A percentile compares a stretch with the other conserved stretches of the same genome.
Evolutionary conservation across 2,888 invertebrate genomes (phyloP).

Genomic region (Acleris emargana): DNA sequence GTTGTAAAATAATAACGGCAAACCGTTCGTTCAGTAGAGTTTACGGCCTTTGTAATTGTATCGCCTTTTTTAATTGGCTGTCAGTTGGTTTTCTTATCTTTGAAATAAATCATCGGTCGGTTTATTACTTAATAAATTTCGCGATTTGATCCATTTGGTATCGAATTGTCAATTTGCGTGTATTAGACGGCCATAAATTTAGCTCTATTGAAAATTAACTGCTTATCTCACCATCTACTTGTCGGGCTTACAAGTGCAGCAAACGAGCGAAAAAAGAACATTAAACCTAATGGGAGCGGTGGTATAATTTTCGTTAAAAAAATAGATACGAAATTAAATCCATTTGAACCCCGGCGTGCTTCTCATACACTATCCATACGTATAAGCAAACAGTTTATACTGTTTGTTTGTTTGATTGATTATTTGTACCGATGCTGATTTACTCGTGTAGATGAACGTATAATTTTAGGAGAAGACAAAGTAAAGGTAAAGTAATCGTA

Average conservation of each 20-base stretch:
- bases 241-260: too few species aligned
- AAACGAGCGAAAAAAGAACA: too few species aligned
- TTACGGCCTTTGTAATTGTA: background rate
- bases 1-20: background rate
- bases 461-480: too few species aligned
- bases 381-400: too few species aligned
- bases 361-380: too few species aligned
- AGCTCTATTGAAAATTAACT: background rate
- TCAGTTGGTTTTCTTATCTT: background rate
- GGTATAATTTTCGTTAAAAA: too few species aligned
- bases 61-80: background rate
- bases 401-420: too few species aligned
- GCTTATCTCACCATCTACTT: background rate
- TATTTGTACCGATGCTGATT: too few species aligned
- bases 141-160: background rate
- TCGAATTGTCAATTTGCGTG: background rate
- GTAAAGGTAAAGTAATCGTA: constrained; percentile 6
- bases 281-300: too few species aligned
- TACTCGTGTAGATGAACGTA: too few species aligned
- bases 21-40: background rate
- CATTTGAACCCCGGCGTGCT: too few species aligned
- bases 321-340: too few species aligned
- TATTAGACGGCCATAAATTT: constrained; percentile 3
- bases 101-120: constrained; percentile 6
- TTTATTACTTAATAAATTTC: background rate